Percentiles rank a stretch among this genome's conserved stretches.
These are phyloP conservation scores for Todiramphus saurophagus DNA, from an alignment of 2,113 vertebrate genomes.

Conservation along the genomic window DNA sequence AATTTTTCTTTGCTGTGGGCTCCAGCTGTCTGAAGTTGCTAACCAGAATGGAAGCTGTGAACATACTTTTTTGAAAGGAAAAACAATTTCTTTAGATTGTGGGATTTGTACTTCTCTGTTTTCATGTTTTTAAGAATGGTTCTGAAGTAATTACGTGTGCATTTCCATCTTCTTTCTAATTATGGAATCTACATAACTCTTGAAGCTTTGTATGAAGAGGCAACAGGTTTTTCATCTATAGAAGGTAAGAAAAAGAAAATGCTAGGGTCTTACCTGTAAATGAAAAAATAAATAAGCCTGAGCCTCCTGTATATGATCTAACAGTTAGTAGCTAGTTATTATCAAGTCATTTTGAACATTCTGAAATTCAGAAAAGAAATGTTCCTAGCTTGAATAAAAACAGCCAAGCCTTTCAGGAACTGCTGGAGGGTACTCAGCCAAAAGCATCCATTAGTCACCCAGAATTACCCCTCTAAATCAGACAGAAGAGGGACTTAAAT, in stretches of 20 bases:
- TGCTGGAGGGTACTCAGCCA: conserved; percentile 40
- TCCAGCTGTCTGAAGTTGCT: conserved; percentile 23
- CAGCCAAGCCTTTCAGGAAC: conserved; percentile 37
- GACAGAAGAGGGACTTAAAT: conserved; percentile 44
- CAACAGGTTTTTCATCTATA: background rate
- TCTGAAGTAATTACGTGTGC: background rate
- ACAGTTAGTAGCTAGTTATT: background rate
- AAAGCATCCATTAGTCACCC: conserved; percentile 49
- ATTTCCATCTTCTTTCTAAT: background rate
- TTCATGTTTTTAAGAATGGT: background rate
- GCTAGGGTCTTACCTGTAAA: background rate
- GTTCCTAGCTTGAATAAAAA: conserved; percentile 13
- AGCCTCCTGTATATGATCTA: background rate
- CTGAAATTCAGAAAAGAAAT: background rate
- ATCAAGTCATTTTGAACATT: background rate
- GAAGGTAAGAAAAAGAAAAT: background rate
- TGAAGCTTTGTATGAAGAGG: background rate
- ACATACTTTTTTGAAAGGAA: background rate
- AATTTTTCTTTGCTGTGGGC: conserved; percentile 25
- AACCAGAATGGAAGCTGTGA: background rate
- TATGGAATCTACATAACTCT: background rate
- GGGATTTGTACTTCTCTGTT: background rate
- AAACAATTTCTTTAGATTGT: conserved; percentile 13
- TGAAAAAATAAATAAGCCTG: background rate
- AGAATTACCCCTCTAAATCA: conserved; percentile 47